These are phyloP conservation scores for Cerceris rybyensis DNA, from an alignment of 2,888 invertebrate species.

Conservation along the genomic window DNA sequence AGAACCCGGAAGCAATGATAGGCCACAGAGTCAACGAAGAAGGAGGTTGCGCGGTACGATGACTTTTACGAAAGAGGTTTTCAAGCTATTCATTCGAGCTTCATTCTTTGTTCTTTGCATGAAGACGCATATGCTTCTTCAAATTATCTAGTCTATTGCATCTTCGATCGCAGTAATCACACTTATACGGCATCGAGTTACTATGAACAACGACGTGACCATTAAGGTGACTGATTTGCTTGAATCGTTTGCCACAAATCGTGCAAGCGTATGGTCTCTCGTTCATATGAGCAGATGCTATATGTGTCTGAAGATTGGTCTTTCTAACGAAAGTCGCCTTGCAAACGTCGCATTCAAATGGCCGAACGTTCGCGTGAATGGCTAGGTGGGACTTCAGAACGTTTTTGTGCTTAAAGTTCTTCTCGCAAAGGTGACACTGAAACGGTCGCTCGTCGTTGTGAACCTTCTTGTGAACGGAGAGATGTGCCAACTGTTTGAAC, in stretches of 20 bases:
- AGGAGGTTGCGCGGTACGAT: no score
- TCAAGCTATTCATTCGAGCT: neutral
- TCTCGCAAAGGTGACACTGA: slow-evolving; percentile 83
- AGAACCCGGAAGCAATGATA: no score
- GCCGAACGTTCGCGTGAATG: slow-evolving; percentile 81
- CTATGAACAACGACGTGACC: slow-evolving; percentile 76
- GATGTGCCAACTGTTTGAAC: slow-evolving; percentile 76
- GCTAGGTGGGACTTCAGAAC: slow-evolving; percentile 82
- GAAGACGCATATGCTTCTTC: slow-evolving; percentile 76
- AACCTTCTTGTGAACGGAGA: slow-evolving; percentile 80
- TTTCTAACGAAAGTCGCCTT: slow-evolving; percentile 81
- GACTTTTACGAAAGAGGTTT: neutral
- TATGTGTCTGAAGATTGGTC: slow-evolving; percentile 75
- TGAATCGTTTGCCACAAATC: slow-evolving; percentile 75
- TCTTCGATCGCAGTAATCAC: slow-evolving; percentile 74
- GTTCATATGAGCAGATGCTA: slow-evolving; percentile 76
- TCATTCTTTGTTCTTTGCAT: slow-evolving; percentile 69
- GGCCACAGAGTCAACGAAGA: no score
- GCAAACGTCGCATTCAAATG: slow-evolving; percentile 83
- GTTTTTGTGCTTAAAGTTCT: slow-evolving; percentile 83
- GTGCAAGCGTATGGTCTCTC: slow-evolving; percentile 73
- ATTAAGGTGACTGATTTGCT: slow-evolving; percentile 75
- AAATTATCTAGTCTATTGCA: slow-evolving; percentile 76
- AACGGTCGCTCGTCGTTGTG: slow-evolving; percentile 83
- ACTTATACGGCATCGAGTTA: slow-evolving; percentile 76